phyloP scores from a whole-genome alignment of 2,888 invertebrate genomes.

The Iphiclides podalirius region DNA sequence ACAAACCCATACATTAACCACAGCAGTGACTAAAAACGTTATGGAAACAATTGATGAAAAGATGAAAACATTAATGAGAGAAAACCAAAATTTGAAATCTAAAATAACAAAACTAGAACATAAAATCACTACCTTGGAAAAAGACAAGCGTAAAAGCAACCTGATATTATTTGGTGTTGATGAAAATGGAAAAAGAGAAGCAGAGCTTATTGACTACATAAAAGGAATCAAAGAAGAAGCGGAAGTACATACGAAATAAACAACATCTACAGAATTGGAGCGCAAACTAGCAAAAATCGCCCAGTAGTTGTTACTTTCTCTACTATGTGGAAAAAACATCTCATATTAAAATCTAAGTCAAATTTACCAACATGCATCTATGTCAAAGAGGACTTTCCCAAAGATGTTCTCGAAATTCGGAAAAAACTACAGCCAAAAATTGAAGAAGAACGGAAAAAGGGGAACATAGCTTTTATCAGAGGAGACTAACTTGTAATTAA shows the following conservation, averaged over 20 bases:
- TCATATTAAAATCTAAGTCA: slow-evolving; percentile 19
- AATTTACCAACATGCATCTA: slow-evolving; percentile 12
- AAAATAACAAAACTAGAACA: slow-evolving; percentile 16
- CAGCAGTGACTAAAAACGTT: too few relatives aligned
- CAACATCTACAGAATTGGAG: slow-evolving; percentile 4
- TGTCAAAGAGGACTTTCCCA: slow-evolving; percentile 19
- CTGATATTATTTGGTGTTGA: slow-evolving; percentile 21
- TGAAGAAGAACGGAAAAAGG: slow-evolving; percentile 5
- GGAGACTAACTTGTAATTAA: too few relatives aligned
- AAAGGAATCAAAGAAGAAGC: slow-evolving; percentile 16
- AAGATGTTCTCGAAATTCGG: slow-evolving; percentile 19
- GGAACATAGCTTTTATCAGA: too few relatives aligned
- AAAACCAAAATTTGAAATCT: slow-evolving; percentile 11
- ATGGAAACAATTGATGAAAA: slow-evolving; percentile 15
- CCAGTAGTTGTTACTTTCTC: slow-evolving; percentile 19
- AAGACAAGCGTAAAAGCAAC: slow-evolving; percentile 17
- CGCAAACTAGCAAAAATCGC: too few relatives aligned
- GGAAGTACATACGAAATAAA: slow-evolving; percentile 16
- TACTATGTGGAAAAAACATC: slow-evolving; percentile 23
- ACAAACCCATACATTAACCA: too few relatives aligned
- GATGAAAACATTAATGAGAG: slow-evolving; percentile 14
- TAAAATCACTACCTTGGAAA: slow-evolving; percentile 10
- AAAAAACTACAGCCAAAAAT: slow-evolving; percentile 15
- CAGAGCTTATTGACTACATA: slow-evolving; percentile 17
- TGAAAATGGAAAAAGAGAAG: slow-evolving; percentile 23